These are phyloP conservation scores for Melanostoma scalare DNA, from an alignment of 2,888 invertebrate genomes.

Conservation along the genomic window DNA sequence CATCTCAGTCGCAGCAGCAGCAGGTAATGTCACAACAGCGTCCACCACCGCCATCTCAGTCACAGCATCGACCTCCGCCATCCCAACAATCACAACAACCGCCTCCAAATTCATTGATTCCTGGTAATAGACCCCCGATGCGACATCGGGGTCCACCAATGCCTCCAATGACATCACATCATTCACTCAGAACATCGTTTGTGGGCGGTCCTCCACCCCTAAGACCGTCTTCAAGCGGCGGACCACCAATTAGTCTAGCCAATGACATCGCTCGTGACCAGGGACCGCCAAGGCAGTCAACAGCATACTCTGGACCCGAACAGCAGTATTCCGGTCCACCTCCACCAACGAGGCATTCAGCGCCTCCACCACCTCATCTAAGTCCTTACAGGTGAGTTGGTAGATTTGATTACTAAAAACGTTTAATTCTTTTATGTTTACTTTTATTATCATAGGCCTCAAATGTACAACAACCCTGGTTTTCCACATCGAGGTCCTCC, in stretches of 20 bases:
- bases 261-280: slow-evolving; percentile 38
- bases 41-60: slow-evolving; percentile 47
- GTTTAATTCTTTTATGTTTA: not conserved
- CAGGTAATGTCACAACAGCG: slow-evolving; percentile 55
- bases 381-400: slow-evolving; percentile 79
- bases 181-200: slow-evolving; percentile 78
- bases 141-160: slow-evolving; percentile 74
- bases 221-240: slow-evolving; percentile 77
- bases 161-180: slow-evolving; percentile 59
- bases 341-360: slow-evolving; percentile 79
- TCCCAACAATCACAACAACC: slow-evolving; percentile 35
- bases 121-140: slow-evolving; percentile 62
- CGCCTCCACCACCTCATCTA: slow-evolving; percentile 76
- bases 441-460: slow-evolving; percentile 74
- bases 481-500: slow-evolving; percentile 78
- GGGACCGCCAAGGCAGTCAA: slow-evolving; percentile 52
- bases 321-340: slow-evolving; percentile 74
- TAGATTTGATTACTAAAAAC: not conserved
- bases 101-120: slow-evolving; percentile 30
- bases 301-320: slow-evolving; percentile 67
- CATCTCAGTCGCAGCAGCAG: slow-evolving; percentile 12
- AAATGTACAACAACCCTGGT: slow-evolving; percentile 80
- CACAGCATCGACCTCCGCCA: slow-evolving; percentile 21
- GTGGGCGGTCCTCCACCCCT: slow-evolving; percentile 79
- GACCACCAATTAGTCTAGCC: slow-evolving; percentile 73